These are phyloP conservation scores for Hippocampus barbouri DNA, from an alignment of 2,113 vertebrate species.

Conservation along the genomic window DNA sequence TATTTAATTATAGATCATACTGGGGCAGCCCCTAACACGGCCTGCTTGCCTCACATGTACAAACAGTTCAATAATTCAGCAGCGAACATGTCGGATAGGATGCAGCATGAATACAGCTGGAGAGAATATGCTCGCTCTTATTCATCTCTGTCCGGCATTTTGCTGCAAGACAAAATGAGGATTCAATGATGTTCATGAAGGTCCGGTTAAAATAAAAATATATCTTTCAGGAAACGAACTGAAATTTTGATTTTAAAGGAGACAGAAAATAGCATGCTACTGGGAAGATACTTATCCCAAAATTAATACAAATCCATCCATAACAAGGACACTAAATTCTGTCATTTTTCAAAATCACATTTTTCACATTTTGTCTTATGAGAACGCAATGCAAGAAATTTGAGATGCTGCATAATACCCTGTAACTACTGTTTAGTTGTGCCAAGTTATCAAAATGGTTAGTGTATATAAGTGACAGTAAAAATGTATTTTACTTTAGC, in stretches of 20 bases:
- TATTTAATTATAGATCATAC: constrained; percentile 79
- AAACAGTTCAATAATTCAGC: constrained; percentile 77
- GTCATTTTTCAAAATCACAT: too few relatives aligned
- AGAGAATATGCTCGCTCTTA: constrained; percentile 50
- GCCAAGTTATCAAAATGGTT: too few relatives aligned
- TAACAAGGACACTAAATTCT: too few relatives aligned
- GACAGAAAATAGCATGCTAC: not conserved
- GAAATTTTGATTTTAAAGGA: constrained; percentile 1
- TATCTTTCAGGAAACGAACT: constrained; percentile 14
- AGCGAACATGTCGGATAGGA: constrained; percentile 54
- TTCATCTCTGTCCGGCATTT: constrained; percentile 42
- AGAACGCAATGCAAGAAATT: too few relatives aligned
- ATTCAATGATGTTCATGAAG: constrained; percentile 47
- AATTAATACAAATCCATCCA: too few relatives aligned
- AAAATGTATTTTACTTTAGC: too few relatives aligned
- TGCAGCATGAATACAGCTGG: constrained; percentile 53
- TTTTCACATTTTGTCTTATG: too few relatives aligned
- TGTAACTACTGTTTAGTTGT: too few relatives aligned
- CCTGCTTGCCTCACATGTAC: constrained; percentile 74
- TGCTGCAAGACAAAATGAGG: constrained; percentile 55
- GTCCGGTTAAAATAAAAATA: not conserved
- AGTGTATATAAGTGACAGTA: too few relatives aligned
- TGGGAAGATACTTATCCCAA: not conserved
- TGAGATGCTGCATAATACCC: too few relatives aligned
- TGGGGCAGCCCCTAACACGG: constrained; percentile 64